Conservation (phyloP, 2,888 invertebrate species). For the Autographa pulchrina region DNA sequence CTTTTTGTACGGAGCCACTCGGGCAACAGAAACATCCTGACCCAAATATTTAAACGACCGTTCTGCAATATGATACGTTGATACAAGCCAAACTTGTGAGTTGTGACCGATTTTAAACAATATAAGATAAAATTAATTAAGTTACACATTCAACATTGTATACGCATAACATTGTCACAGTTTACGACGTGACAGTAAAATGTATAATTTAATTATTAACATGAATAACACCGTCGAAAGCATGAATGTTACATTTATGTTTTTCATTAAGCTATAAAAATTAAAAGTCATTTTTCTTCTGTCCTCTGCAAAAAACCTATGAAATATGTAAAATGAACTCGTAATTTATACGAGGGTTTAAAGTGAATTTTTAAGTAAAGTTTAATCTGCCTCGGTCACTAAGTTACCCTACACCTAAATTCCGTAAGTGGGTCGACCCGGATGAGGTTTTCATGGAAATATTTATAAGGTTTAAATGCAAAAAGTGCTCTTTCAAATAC, state of each 20-base stretch:
- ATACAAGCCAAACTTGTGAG: constrained; percentile 2
- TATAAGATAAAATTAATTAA: neutral
- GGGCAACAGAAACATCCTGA: constrained; percentile 33
- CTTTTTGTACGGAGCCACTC: constrained; percentile 38
- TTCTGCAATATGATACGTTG: constrained; percentile 10
- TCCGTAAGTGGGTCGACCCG: constrained; percentile 74
- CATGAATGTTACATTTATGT: neutral
- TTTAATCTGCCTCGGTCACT: constrained; percentile 66
- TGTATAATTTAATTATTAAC: neutral
- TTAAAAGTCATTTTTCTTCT: constrained; percentile 1
- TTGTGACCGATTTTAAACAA: constrained; percentile 5
- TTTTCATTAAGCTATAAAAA: constrained; percentile 1
- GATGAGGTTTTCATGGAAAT: constrained; percentile 69
- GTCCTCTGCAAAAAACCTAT: constrained; percentile 6
- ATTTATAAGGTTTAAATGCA: constrained; percentile 72
- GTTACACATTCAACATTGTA: neutral
- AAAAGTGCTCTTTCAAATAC: constrained; percentile 67
- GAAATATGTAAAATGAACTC: constrained; percentile 26
- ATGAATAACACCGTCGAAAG: neutral
- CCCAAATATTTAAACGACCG: constrained; percentile 32
- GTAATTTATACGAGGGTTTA: constrained; percentile 45
- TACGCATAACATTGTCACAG: neutral
- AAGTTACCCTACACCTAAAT: constrained; percentile 69
- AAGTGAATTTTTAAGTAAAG: constrained; percentile 61
- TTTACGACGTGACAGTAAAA: neutral